Conservation (phyloP, 2,888 invertebrate species). For the Euzetes globulus region DNA sequence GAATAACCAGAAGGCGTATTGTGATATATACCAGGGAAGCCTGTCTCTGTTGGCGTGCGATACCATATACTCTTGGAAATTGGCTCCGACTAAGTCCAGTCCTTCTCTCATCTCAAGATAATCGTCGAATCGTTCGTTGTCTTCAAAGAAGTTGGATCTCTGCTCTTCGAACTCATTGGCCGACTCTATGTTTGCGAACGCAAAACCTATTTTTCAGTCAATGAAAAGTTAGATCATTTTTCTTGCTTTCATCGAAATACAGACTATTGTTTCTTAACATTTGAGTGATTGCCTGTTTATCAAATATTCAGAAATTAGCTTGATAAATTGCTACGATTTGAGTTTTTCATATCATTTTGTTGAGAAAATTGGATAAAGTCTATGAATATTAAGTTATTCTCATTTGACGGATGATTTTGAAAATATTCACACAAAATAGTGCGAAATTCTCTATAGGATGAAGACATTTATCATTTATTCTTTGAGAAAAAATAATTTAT, state of each 20-base stretch:
- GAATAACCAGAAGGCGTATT: conserved; percentile 65
- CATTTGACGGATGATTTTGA: too few relatives aligned
- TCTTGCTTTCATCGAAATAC: too few relatives aligned
- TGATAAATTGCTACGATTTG: too few relatives aligned
- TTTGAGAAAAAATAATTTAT: background rate
- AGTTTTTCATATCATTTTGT: too few relatives aligned
- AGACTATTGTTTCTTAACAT: too few relatives aligned
- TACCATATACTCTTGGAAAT: conserved; percentile 50
- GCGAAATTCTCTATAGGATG: background rate
- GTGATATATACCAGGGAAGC: conserved; percentile 53
- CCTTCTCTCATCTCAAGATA: conserved; percentile 79
- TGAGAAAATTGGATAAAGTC: too few relatives aligned
- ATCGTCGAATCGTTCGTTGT: conserved; percentile 70
- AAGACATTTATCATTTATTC: background rate
- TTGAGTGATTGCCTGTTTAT: too few relatives aligned
- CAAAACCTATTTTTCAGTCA: conserved; percentile 52
- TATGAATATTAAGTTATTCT: too few relatives aligned
- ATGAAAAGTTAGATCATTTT: background rate
- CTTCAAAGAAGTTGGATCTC: conserved; percentile 66
- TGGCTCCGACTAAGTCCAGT: conserved; percentile 59
- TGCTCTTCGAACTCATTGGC: conserved; percentile 74
- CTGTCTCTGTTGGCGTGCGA: conserved; percentile 51
- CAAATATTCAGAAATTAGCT: too few relatives aligned
- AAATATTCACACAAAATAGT: background rate
- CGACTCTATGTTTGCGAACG: conserved; percentile 69